Conservation (phyloP, 2,888 invertebrate species). For the Hymenopus coronatus region DNA sequence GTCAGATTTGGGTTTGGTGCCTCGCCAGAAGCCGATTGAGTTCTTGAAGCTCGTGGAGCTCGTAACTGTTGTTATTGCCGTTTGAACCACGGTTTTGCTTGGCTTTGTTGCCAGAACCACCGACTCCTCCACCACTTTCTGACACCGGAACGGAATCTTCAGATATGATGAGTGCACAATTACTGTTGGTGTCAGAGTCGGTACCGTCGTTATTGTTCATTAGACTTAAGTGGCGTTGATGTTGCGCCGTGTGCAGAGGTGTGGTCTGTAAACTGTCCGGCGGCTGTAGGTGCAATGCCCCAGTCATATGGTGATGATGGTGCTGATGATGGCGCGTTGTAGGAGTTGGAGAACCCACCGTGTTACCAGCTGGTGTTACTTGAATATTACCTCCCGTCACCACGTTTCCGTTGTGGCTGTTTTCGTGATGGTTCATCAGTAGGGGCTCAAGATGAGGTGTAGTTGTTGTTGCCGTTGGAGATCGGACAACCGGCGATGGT, state of each 20-base stretch:
- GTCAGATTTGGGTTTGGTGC: conserved; percentile 42
- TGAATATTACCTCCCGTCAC: neutral
- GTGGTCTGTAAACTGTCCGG: conserved; percentile 39
- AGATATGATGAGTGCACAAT: conserved; percentile 49
- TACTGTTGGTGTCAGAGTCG: conserved; percentile 59
- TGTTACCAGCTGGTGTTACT: neutral
- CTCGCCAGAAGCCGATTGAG: conserved; percentile 37
- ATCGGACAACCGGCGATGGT: conserved; percentile 14
- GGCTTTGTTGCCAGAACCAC: conserved; percentile 22
- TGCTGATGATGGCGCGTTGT: neutral
- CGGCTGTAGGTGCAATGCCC: conserved; percentile 42
- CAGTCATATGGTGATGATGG: conserved; percentile 10
- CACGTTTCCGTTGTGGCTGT: conserved; percentile 26
- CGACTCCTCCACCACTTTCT: conserved; percentile 22
- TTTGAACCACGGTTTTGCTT: conserved; percentile 55
- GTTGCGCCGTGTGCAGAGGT: conserved; percentile 43
- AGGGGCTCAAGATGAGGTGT: conserved; percentile 41
- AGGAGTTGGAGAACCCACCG: neutral
- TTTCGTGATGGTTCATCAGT: conserved; percentile 28
- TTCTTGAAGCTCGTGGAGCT: conserved; percentile 65
- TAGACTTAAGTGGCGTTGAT: conserved; percentile 36
- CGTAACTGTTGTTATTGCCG: conserved; percentile 71
- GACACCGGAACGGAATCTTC: conserved; percentile 40
- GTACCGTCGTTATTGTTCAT: conserved; percentile 47
- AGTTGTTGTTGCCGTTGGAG: conserved; percentile 28